Evolutionary conservation across 2,113 vertebrate species (phyloP).

Genomic region (Argyrosomus japonicus): DNA sequence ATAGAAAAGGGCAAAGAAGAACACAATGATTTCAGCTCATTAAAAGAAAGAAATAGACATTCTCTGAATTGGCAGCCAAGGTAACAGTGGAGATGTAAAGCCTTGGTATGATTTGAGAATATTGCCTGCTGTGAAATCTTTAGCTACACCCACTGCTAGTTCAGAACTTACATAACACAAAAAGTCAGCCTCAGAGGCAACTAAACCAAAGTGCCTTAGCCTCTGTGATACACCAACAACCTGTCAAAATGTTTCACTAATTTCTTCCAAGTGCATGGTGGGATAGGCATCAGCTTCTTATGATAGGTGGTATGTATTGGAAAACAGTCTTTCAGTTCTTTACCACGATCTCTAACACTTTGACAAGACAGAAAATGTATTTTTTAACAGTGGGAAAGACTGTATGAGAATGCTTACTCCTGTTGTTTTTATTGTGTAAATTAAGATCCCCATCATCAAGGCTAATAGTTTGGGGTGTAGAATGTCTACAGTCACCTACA

Average conservation of each 20-base stretch:
- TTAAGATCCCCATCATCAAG: not conserved
- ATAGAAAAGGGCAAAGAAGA: not conserved
- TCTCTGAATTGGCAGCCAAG: not conserved
- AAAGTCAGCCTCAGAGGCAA: not conserved
- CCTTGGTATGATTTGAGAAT: not conserved
- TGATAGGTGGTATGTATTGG: no score
- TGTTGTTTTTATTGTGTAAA: not conserved
- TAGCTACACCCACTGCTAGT: not conserved
- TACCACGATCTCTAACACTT: not conserved
- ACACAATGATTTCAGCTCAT: not conserved
- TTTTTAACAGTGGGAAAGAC: not conserved
- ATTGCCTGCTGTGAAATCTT: conserved; percentile 3
- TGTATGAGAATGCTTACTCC: not conserved
- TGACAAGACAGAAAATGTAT: not conserved
- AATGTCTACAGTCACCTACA: not conserved
- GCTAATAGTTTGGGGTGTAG: not conserved
- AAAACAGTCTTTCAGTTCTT: no score
- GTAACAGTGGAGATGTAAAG: not conserved
- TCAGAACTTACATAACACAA: conserved; percentile 21
- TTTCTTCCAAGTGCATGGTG: conserved; percentile 33
- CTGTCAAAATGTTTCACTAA: conserved; percentile 8
- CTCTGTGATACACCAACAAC: conserved; percentile 4
- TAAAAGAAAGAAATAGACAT: not conserved
- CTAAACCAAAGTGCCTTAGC: conserved; percentile 39
- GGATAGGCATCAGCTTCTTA: conserved; percentile 10